Evolutionary conservation across 2,888 invertebrate genomes (phyloP), one percentile per base, ranked within the genome.

Genomic region (Alentia gelatinosa): DNA sequence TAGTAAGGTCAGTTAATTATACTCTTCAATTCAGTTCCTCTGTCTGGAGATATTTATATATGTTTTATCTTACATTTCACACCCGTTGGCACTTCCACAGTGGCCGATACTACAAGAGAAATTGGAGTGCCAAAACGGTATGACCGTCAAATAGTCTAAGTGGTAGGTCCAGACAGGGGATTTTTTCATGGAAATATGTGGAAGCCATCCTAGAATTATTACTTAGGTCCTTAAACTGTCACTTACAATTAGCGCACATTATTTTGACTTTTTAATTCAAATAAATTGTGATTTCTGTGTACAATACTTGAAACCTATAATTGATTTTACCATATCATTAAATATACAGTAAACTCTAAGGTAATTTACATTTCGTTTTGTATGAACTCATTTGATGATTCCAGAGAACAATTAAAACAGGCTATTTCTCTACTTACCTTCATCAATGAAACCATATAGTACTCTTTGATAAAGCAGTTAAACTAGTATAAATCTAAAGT

Each of bases 161-260:
- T 26, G 33, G 12, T 86, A 83, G 26, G 39, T 47, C 86, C 86
- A 86, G 86, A 86, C 86, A 86, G 86, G 26, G 26, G 26, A 42
- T n/a, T 42, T 19, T 37, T 79, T 9, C 9, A 1, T 5, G n/a
- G n/a, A 47, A 86, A 50, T n/a, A 15, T 1, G 47, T 86, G 86
- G 86, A 86, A 47, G 15, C 86, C 86, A 86, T 86, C 86, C 86
- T 47, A 40, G 86, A 86, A 50, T 7, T 47, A 42, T 47, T 86
- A 47, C 42, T 47, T 12, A 47, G 26, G 47, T 26, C 15, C 86
- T 86, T 47, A 86, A 7, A 86, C 47, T 42, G 42, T n/a, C 7
- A 30, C 50, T 47, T 35, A 79, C 39, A 79, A 37, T 33, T 33
- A 74, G 56, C 19, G n/a, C n/a, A n/a, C n/a, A n/a, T n/a, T n/a